Evolutionary conservation across 2,888 invertebrate species (phyloP).

Genomic region (Polydrusus pterygomalis): DNA sequence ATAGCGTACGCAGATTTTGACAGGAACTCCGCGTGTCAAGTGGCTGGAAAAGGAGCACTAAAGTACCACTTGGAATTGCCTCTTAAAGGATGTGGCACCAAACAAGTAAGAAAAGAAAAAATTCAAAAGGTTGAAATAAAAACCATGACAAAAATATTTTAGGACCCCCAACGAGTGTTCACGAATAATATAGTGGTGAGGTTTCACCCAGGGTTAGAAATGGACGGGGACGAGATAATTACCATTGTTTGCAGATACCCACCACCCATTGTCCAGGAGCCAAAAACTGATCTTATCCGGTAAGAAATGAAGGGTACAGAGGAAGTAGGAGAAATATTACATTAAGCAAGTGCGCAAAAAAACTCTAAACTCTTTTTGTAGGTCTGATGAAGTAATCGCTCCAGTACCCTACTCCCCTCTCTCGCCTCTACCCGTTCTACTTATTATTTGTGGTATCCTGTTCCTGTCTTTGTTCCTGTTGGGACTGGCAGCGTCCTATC

Average conservation of each 20-base stretch:
- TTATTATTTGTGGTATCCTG: constrained; percentile 93
- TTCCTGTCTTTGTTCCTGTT: constrained; percentile 90
- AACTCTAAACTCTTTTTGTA: constrained; percentile 10
- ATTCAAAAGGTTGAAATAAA: no score
- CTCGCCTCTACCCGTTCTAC: constrained; percentile 88
- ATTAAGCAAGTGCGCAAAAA: no score
- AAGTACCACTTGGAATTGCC: constrained; percentile 90
- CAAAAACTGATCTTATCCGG: constrained; percentile 74
- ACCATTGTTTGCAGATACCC: constrained; percentile 96
- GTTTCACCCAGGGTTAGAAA: constrained; percentile 93
- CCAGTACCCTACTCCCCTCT: constrained; percentile 75
- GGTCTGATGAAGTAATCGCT: constrained; percentile 73
- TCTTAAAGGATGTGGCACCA: constrained; percentile 91
- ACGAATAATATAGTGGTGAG: constrained; percentile 96
- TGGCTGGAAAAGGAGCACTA: constrained; percentile 87
- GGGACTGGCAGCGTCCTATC: constrained; percentile 92
- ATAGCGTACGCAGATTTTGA: constrained; percentile 94
- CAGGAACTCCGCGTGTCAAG: constrained; percentile 91
- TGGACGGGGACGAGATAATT: constrained; percentile 96
- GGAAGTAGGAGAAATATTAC: no score
- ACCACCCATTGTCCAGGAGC: constrained; percentile 87
- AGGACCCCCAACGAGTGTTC: constrained; percentile 94
- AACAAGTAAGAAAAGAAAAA: constrained; percentile 79
- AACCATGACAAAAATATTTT: constrained; percentile 49
- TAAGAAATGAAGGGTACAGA: constrained; percentile 55